Base-by-base conservation (phyloP, 2,113 vertebrate species). In the Falcunculus frontatus region DNA sequence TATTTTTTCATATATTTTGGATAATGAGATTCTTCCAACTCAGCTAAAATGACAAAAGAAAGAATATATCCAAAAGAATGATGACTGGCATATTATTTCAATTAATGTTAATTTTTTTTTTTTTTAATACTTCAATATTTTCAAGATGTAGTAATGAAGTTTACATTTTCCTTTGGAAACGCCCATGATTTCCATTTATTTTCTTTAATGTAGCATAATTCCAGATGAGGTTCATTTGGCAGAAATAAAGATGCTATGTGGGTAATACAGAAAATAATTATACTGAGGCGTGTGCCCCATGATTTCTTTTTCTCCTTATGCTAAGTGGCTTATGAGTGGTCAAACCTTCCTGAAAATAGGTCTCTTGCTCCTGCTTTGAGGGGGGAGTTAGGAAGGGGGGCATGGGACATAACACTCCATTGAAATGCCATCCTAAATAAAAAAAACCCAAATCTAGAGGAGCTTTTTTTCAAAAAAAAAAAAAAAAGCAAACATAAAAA, bases 361-460 rank as follows among this genome's bases (percentile, higher is more conserved):
- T 7, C 3, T n/a, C 3, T 25, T 69, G 1, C 7, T 74, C 35
- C 10, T 2, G 0, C 2, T 39, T 76, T 29, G 59, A 55, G 11
- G 2, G 2, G 4, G 1, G 4, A 33, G 12, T 39, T 50, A 39
- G 7, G 5, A 57, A 50, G 3, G 3, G 5, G 10, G 1, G n/a
- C 4, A 16, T 5, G 37, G 0, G 20, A 35, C 13, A 9, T 4
- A 22, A 1, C 0, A 55, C 27, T 52, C 32, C 12, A 30, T 32
- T 50, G 20, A 63, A 69, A 81, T 22, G 0, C 0, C 2, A 41
- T 16, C 29, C 19, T 70, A 83, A 79, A 57, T 17, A 35, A 75
- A 56, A 3, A 11, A 37, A 59, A 6, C 0, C 8, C 9, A 10
- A 8, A n/a, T 30, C 12, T 30, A 21, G 10, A 26, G 25, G 4